Conservation (phyloP, 2,113 vertebrate genomes). For the Lampris megalopsis region DNA sequence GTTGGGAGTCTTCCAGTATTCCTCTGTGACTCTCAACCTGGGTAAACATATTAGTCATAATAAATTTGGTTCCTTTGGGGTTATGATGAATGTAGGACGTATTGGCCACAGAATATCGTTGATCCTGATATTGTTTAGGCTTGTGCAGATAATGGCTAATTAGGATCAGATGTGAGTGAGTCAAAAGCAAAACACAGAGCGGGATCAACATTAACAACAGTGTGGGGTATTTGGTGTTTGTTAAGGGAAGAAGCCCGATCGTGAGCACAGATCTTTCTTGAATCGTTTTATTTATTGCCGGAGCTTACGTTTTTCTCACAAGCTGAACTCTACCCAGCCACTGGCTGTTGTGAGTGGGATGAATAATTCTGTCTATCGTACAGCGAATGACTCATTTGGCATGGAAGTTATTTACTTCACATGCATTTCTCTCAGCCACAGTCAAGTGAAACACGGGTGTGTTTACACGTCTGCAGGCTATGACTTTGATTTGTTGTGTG, state of each 20-base stretch:
- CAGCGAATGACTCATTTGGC: conserved; percentile 8
- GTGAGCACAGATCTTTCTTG: background rate
- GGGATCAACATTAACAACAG: conserved; percentile 30
- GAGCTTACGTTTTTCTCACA: conserved; percentile 7
- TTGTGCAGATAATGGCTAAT: conserved; percentile 47
- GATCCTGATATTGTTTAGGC: conserved; percentile 38
- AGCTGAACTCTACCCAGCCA: background rate
- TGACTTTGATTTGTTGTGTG: background rate
- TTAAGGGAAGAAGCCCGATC: conserved; percentile 8
- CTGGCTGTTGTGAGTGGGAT: background rate
- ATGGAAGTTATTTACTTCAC: background rate
- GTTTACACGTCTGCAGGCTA: background rate
- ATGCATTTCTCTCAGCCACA: background rate
- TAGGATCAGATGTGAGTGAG: conserved; percentile 40
- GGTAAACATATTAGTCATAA: conserved; percentile 49
- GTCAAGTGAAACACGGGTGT: background rate
- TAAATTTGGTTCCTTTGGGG: conserved; percentile 40
- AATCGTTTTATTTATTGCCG: conserved; percentile 6
- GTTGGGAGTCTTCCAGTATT: background rate
- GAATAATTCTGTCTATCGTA: conserved; percentile 11
- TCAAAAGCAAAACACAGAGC: conserved; percentile 26
- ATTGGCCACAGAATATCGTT: conserved; percentile 21
- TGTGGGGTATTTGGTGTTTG: conserved; percentile 12
- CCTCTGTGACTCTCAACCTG: background rate
- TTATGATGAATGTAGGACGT: conserved; percentile 11